Conservation (phyloP, 2,888 invertebrate species). For the Bombylius discolor region DNA sequence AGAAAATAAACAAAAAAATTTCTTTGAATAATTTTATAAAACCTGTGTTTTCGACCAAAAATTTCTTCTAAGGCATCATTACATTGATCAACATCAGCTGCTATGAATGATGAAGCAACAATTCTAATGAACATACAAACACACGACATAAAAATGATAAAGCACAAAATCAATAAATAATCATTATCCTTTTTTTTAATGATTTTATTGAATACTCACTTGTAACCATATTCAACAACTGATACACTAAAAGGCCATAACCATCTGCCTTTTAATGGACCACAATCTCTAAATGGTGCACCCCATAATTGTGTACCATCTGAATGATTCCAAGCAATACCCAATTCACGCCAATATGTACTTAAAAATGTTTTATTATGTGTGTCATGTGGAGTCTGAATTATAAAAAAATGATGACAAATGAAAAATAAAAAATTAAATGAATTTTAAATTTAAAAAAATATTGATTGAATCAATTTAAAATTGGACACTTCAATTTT, state of each 20-base stretch:
- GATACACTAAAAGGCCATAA: conserved; percentile 37
- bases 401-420: background rate
- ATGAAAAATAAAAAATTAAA: background rate
- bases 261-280: conserved; percentile 34
- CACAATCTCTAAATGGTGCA: conserved; percentile 36
- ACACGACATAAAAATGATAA: conserved; percentile 1
- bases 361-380: conserved; percentile 34
- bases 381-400: conserved; percentile 29
- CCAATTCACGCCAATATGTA: conserved; percentile 36
- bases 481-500: background rate
- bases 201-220: conserved; percentile 21
- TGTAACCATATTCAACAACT: conserved; percentile 31
- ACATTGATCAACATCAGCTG: conserved; percentile 55
- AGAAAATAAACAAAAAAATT: background rate
- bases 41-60: conserved; percentile 52
- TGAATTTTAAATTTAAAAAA: too few relatives aligned
- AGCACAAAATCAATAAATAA: too few relatives aligned
- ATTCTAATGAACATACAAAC: conserved; percentile 31
- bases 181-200: background rate
- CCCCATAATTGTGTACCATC: conserved; percentile 36
- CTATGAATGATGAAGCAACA: conserved; percentile 47
- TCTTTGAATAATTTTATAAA: background rate
- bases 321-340: conserved; percentile 35
- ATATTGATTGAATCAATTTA: background rate
- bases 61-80: conserved; percentile 53